These are phyloP conservation scores for Pegoplata infirma DNA, from an alignment of 2,888 invertebrate species.

Conservation along the genomic window DNA sequence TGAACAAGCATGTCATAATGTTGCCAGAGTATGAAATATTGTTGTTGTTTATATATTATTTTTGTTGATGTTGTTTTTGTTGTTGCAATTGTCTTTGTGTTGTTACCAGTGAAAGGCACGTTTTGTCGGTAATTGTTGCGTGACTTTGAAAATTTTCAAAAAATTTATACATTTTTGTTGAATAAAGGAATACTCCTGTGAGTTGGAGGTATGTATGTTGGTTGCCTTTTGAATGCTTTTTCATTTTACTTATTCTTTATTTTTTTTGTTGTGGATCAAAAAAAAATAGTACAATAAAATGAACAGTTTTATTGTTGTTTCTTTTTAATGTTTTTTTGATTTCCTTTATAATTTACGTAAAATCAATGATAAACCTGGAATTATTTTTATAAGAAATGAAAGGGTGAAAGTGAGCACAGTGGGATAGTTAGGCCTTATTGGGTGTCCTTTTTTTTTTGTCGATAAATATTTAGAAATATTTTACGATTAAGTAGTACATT, in stretches of 20 bases:
- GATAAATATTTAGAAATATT: no score
- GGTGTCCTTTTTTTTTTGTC: no score
- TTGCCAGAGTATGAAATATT: slow-evolving; percentile 9
- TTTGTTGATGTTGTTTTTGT: slow-evolving; percentile 14
- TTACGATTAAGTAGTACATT: no score
- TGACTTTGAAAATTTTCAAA: slow-evolving; percentile 70
- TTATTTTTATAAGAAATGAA: background rate
- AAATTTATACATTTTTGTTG: slow-evolving; percentile 5
- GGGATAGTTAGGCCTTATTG: background rate
- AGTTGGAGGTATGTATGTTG: no score
- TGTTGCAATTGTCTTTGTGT: slow-evolving; percentile 17
- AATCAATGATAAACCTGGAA: slow-evolving; percentile 23
- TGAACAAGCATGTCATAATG: slow-evolving; percentile 53
- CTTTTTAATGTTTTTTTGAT: background rate
- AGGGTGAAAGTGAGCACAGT: background rate
- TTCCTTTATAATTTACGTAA: slow-evolving; percentile 8
- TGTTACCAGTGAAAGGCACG: slow-evolving; percentile 38
- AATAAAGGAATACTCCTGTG: slow-evolving; percentile 5
- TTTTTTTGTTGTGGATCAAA: background rate
- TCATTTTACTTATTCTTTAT: background rate
- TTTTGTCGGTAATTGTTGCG: slow-evolving; percentile 71
- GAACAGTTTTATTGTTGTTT: background rate
- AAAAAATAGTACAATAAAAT: slow-evolving; percentile 9
- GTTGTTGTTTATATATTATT: slow-evolving; percentile 3
- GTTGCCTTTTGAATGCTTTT: background rate